Conservation (phyloP, 2,888 invertebrate species). For the Corbicula japonica region DNA sequence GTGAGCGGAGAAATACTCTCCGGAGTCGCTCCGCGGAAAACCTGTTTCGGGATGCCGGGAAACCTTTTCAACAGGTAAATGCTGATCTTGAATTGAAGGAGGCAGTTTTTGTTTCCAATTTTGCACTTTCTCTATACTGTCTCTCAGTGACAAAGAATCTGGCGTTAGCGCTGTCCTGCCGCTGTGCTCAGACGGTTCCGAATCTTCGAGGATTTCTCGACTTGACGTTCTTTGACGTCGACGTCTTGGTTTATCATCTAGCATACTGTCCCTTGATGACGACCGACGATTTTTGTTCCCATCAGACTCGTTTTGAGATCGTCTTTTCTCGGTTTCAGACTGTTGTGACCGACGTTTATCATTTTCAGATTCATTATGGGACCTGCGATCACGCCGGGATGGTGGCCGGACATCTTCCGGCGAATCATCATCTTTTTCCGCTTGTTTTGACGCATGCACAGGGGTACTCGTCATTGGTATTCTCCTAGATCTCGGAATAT, state of each 20-base stretch:
- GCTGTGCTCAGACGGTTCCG: slow-evolving; percentile 47
- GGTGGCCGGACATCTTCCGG: slow-evolving; percentile 51
- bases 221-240: slow-evolving; percentile 76
- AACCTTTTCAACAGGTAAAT: slow-evolving; percentile 47
- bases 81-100: slow-evolving; percentile 61
- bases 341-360: slow-evolving; percentile 67
- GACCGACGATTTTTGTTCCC: slow-evolving; percentile 73
- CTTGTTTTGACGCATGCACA: slow-evolving; percentile 64
- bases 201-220: slow-evolving; percentile 76
- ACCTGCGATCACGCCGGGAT: slow-evolving; percentile 53
- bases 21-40: slow-evolving; percentile 73
- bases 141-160: slow-evolving; percentile 82
- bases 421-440: slow-evolving; percentile 55
- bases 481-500: slow-evolving; percentile 57
- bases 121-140: slow-evolving; percentile 85
- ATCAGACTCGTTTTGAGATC: slow-evolving; percentile 67
- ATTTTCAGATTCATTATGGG: slow-evolving; percentile 53
- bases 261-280: slow-evolving; percentile 79
- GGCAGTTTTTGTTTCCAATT: slow-evolving; percentile 84
- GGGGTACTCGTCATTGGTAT: slow-evolving; percentile 78
- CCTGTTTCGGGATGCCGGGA: slow-evolving; percentile 64
- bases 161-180: slow-evolving; percentile 78
- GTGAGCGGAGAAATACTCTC: slow-evolving; percentile 74
- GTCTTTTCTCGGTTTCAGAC: slow-evolving; percentile 57
- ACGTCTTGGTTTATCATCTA: slow-evolving; percentile 76